Evolutionary conservation across 2,113 vertebrate genomes (phyloP), one percentile per base, ranked within the genome.

Genomic region (Centrocercus urophasianus): DNA sequence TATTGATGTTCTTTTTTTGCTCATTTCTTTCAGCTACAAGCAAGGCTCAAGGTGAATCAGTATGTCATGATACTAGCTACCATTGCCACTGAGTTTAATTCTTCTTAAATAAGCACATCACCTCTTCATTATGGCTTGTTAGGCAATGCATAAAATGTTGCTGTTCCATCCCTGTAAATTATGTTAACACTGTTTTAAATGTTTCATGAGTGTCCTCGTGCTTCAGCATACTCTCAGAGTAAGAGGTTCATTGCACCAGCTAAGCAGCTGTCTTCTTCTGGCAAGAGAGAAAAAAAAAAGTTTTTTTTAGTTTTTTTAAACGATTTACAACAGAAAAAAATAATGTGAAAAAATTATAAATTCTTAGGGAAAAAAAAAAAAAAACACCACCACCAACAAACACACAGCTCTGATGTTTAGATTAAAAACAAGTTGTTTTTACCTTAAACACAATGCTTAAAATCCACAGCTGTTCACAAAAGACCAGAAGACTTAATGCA

Each of bases 391-490:
- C 38, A 42, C 42, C 8, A 61, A 14, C 22, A 81, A 17, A 13
- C 27, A 74, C 43, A 32, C 18, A 75, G 21, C 38, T 85, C 63
- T 93, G 79, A 95, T 90, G 66, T 19, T 84, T 88, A 86, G 90
- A 93, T 96, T 94, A 93, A 94, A 95, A 95, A 2, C 60, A 83
- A 95, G 72, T 61, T 90, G 32, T 25, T 95, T 92, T 94, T 78
- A 43, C 40, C 52, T 84, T 83, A 86, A 42, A 63, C 15, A n/a
- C 19, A 40, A 47, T 72, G 25, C n/a, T 95, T 90, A 40, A 32
- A 86, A 84, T 88, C 63, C 94, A 86, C 94, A 96, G 82, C 84
- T 95, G 86, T 91, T 97, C 92, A 88, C 59, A 75, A 88, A 96
- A 89, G 34, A 85, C 14, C 13, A 82, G 45, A 88, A 86, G 42